Percentiles rank a stretch among this genome's conserved stretches.
These are phyloP conservation scores for Zoroaster sp. DNA, from an alignment of 53 echinoderm and acorn worm species.

Conservation along the genomic window DNA sequence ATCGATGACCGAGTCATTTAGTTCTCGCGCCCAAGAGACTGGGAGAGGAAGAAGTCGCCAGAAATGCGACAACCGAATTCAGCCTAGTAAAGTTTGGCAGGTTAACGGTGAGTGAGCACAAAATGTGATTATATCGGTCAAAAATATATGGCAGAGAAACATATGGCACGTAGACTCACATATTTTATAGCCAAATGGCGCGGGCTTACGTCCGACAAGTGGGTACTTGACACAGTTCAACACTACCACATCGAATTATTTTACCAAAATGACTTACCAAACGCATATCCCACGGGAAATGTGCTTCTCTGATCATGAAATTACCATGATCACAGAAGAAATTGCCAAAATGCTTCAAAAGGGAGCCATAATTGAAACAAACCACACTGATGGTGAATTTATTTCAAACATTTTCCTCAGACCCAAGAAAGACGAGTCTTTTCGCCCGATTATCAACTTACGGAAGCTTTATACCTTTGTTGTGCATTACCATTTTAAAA, in stretches of 20 bases:
- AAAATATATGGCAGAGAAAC: background rate
- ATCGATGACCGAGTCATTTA: background rate
- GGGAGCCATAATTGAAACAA: no score
- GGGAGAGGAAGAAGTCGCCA: background rate
- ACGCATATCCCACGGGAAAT: no score
- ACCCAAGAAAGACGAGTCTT: background rate
- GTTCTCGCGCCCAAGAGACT: background rate
- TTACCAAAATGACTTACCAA: background rate
- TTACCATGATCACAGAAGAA: no score
- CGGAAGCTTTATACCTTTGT: background rate
- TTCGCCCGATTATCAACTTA: background rate
- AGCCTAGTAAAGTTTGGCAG: no score
- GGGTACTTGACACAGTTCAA: no score
- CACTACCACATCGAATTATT: no score
- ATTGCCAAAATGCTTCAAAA: no score
- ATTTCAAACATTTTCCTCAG: no score
- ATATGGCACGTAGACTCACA: background rate
- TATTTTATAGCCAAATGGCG: no score
- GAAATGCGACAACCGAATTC: background rate
- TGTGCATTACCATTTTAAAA: slow-evolving; percentile 1
- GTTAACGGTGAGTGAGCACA: background rate
- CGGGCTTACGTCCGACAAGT: no score
- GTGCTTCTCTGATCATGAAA: no score
- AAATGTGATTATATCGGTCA: background rate
- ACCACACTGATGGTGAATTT: no score